Evolutionary conservation across 2,888 invertebrate species (phyloP), one percentile per base, ranked within the genome.

Genomic region (Aphrophora alni): DNA sequence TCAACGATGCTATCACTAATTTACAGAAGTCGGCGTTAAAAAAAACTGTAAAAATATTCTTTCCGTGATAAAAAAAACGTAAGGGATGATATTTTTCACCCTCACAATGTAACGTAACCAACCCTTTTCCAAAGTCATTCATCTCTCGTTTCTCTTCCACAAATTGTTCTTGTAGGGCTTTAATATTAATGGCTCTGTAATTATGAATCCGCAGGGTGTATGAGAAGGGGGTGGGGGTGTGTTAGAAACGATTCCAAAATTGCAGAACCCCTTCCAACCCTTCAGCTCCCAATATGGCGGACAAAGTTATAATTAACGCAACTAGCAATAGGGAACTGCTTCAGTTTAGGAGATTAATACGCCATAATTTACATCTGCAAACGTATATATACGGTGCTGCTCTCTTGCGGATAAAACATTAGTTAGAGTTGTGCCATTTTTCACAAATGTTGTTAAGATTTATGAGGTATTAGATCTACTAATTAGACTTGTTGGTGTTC

Each of bases 331-430:
- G 69, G 69, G 81, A 73, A 76, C 28, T 73, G 81, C 81, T 75
- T 78, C 78, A 74, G 70, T 76, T 69, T 76, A 69, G 71, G 78
- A 82, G 84, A 84, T 84, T 84, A 84, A 84, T 84, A 83, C 81
- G 83, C 81, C 80, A 83, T 84, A 83, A 84, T 83, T 84, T 82
- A 84, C 84, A 83, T 81, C 84, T 82, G 83, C 73, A 38, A 44
- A 59, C 75, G 38, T 81, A 78, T 68, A n/a, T n/a, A n/a, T 74
- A 78, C 77, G 69, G 26, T 72, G 38, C 33, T 33, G 33, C 38
- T 44, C 80, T 33, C 75, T 70, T 75, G 69, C 71, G 74, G 73
- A 73, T 59, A 59, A 59, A 59, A 59, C 59, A 21, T 59, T 59
- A 59, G 59, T 59, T 59, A 59, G 59, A 59, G 59, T 71, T 33